A percentile compares a stretch with the other conserved stretches of the same genome.
Conservation (phyloP, 2,113 vertebrate genomes). For the Gymnarchus niloticus region DNA sequence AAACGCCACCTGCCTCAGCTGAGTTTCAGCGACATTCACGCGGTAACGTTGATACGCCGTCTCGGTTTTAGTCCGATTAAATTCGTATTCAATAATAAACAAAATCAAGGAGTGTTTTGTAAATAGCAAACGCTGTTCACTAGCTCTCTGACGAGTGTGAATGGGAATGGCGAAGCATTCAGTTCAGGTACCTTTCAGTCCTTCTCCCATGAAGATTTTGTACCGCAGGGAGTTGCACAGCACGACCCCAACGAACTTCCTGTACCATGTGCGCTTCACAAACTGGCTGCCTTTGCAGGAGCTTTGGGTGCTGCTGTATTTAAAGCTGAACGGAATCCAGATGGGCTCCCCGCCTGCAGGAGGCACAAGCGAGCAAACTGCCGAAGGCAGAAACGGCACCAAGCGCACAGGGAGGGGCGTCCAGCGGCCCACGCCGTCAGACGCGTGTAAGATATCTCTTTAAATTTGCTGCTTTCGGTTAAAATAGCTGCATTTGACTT, state of each 20-base stretch:
- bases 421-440: background rate
- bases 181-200: slow-evolving; percentile 85
- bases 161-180: too few species aligned
- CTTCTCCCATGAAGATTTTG: slow-evolving; percentile 96
- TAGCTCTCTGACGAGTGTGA: background rate
- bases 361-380: background rate
- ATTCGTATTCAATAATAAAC: too few species aligned
- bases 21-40: background rate
- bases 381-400: too few species aligned
- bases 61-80: background rate
- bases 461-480: background rate
- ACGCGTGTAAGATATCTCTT: background rate
- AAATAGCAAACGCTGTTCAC: too few species aligned
- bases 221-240: slow-evolving; percentile 96
- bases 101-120: too few species aligned
- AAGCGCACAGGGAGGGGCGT: background rate
- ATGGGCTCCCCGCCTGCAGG: slow-evolving; percentile 89
- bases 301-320: slow-evolving; percentile 78
- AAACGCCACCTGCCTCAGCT: background rate
- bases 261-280: slow-evolving; percentile 95
- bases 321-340: slow-evolving; percentile 91
- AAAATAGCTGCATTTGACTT: slow-evolving; percentile 41
- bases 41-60: background rate
- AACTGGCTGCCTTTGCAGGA: slow-evolving; percentile 90
- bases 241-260: slow-evolving; percentile 92